A percentile compares a stretch with the other conserved stretches of the same genome.
Evolutionary conservation across 2,888 invertebrate species (phyloP).

Genomic region (Chironomus tentans): DNA sequence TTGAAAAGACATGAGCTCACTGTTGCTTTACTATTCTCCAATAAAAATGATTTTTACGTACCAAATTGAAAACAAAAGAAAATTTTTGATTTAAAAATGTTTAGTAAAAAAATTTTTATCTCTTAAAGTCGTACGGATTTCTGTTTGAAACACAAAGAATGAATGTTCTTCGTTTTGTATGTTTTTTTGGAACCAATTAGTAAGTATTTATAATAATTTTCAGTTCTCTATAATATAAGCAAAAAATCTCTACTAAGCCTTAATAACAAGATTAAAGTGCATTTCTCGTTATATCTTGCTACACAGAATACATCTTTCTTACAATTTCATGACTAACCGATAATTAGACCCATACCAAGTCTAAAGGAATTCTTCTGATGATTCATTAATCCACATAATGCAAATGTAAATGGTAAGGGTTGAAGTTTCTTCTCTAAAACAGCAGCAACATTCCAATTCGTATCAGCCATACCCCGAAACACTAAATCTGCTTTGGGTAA

Average conservation of each 20-base stretch:
- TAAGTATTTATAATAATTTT: constrained; percentile 9
- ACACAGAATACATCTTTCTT: neutral
- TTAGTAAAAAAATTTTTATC: neutral
- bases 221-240: constrained; percentile 20
- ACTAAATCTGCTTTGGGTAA: constrained; percentile 89
- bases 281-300: constrained; percentile 4
- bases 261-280: constrained; percentile 18
- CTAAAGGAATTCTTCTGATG: constrained; percentile 87
- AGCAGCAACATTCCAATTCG: constrained; percentile 88
- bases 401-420: constrained; percentile 88
- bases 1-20: no score
- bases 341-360: constrained; percentile 88
- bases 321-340: constrained; percentile 54
- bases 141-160: neutral
- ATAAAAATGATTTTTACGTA: neutral
- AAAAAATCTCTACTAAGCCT: constrained; percentile 22
- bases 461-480: constrained; percentile 88
- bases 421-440: constrained; percentile 88
- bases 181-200: neutral
- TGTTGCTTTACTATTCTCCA: no score
- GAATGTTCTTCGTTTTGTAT: neutral
- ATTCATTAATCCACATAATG: constrained; percentile 85
- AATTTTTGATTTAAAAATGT: neutral
- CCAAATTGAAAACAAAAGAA: neutral
- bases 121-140: neutral